Evolutionary conservation across 2,797 vertebrate species (phyloP).

Genomic region (Mus caroli): DNA sequence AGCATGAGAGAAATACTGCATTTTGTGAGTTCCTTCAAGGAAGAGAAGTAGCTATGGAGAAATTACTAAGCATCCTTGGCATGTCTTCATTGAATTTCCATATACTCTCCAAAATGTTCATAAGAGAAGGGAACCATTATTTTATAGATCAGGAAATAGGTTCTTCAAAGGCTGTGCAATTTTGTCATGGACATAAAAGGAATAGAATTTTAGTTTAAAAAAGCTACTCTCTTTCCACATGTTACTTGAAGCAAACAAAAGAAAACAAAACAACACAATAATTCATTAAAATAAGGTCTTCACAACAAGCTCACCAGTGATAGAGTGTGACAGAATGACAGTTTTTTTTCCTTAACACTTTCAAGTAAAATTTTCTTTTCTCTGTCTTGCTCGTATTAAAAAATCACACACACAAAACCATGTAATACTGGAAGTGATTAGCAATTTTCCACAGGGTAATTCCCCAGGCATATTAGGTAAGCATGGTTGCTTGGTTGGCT

Average conservation of each 20-base stretch:
- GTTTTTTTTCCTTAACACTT: constrained; percentile 14
- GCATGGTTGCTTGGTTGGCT: not conserved
- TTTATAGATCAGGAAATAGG: not conserved
- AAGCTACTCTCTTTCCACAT: not conserved
- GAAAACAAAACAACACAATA: not conserved
- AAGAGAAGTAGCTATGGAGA: not conserved
- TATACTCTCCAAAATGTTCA: not conserved
- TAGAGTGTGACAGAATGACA: not conserved
- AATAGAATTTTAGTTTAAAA: not conserved
- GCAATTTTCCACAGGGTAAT: not conserved
- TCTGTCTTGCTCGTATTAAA: constrained; percentile 4
- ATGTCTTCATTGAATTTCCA: constrained; percentile 31
- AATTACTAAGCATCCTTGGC: not conserved
- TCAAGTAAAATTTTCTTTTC: not conserved
- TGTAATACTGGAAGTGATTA: not conserved
- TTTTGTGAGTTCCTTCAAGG: not conserved
- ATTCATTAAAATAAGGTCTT: not conserved
- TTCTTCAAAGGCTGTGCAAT: not conserved
- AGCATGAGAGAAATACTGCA: not conserved
- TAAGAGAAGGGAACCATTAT: not conserved
- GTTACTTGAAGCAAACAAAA: not conserved
- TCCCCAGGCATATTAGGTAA: not conserved
- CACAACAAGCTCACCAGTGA: not conserved
- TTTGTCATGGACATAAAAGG: not conserved
- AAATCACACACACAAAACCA: not conserved